Evolutionary conservation across 2,888 invertebrate genomes (phyloP).

Genomic region (Tachystola acroxantha): DNA sequence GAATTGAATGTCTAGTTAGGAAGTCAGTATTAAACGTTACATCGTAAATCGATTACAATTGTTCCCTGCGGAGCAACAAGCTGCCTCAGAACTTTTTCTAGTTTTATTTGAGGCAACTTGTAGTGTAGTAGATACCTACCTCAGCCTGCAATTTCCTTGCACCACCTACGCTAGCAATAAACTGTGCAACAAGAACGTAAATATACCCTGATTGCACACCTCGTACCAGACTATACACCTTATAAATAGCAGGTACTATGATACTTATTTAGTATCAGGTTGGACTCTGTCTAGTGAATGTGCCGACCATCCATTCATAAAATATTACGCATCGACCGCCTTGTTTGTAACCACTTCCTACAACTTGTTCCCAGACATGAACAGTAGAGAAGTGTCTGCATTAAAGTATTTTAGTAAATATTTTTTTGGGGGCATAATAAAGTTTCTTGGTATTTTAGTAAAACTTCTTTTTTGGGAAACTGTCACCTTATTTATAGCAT

Average conservation of each 20-base stretch:
- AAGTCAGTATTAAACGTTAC: no score
- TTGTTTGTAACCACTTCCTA: background rate
- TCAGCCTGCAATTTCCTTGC: slow-evolving; percentile 10
- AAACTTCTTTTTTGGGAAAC: no score
- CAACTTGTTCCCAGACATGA: background rate
- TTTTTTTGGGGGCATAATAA: background rate
- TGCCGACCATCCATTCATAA: slow-evolving; percentile 1
- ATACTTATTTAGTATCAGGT: background rate
- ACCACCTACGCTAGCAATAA: slow-evolving; percentile 11
- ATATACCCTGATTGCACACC: slow-evolving; percentile 9
- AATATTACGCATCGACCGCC: slow-evolving; percentile 4
- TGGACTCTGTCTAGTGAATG: background rate
- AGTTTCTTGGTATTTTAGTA: no score
- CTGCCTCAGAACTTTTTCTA: no score
- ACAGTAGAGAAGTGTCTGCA: no score
- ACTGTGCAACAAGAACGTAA: slow-evolving; percentile 8
- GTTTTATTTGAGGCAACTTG: no score
- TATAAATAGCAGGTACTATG: background rate
- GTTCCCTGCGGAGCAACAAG: no score
- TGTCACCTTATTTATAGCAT: no score
- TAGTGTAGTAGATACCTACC: no score
- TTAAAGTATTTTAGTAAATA: no score
- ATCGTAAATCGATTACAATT: no score
- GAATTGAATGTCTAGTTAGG: no score
- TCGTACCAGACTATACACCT: background rate